Evolutionary conservation across 1,140 invertebrate genomes (phyloP).

Genomic region (Triops cancriformis): DNA sequence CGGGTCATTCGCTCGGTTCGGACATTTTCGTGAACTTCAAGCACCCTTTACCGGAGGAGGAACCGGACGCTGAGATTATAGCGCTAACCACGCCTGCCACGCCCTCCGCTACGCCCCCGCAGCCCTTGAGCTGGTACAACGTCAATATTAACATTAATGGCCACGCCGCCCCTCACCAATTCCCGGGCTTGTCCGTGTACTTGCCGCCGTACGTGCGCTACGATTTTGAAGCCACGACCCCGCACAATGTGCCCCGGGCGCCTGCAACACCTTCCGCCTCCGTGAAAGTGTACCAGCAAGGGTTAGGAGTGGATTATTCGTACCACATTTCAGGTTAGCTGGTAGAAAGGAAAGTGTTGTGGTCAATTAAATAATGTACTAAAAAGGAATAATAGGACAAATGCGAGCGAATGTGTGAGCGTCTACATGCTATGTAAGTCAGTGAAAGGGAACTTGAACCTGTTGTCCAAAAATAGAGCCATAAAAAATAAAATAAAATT

Average conservation of each 20-base stretch:
- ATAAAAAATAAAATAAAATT: not conserved
- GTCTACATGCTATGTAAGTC: not conserved
- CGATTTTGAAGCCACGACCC: slow-evolving; percentile 68
- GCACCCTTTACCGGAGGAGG: slow-evolving; percentile 47
- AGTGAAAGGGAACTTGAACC: not conserved
- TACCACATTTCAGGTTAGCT: not conserved
- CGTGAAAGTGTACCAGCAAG: not conserved
- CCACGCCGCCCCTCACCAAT: slow-evolving; percentile 48
- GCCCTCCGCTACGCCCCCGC: slow-evolving; percentile 11
- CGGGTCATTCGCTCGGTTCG: slow-evolving; percentile 33
- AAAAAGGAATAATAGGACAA: too few relatives aligned
- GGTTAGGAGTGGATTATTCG: not conserved
- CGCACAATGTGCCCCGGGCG: too few relatives aligned
- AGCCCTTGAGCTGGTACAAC: slow-evolving; percentile 29
- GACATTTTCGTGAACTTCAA: slow-evolving; percentile 51
- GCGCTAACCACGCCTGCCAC: slow-evolving; percentile 29
- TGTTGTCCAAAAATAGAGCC: not conserved
- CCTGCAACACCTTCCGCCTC: not conserved
- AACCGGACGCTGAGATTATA: slow-evolving; percentile 60
- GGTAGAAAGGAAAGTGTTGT: not conserved
- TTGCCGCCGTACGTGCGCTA: slow-evolving; percentile 47
- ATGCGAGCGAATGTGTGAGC: not conserved
- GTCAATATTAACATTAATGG: slow-evolving; percentile 32
- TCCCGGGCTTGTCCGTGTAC: slow-evolving; percentile 56
- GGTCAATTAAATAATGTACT: not conserved